Evolutionary conservation across 2,113 vertebrate species (phyloP).

Genomic region (Anarhynchus alexandrinus): DNA sequence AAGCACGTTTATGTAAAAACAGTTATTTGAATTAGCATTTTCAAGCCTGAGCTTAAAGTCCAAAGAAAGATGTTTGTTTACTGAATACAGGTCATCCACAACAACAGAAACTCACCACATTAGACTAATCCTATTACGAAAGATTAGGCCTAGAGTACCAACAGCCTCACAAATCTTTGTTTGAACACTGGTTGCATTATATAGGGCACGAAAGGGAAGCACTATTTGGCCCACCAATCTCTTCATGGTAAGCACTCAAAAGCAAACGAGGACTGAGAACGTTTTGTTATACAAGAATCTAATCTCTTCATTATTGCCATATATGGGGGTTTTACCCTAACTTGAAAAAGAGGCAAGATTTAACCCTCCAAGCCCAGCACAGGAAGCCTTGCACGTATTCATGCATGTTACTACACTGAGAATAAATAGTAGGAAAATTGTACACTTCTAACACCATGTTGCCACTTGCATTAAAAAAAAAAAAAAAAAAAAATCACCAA

Average conservation of each 20-base stretch:
- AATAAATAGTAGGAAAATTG: neutral
- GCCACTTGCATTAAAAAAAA: neutral
- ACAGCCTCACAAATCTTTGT: constrained; percentile 27
- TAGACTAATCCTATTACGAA: constrained; percentile 63
- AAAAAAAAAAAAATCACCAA: neutral
- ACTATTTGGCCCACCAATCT: neutral
- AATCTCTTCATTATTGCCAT: neutral
- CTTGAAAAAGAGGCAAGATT: neutral
- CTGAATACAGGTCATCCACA: constrained; percentile 43
- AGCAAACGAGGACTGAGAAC: neutral
- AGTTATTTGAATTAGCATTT: neutral
- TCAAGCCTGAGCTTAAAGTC: constrained; percentile 47
- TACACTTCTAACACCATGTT: neutral
- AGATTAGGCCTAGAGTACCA: constrained; percentile 35
- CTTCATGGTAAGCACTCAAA: neutral
- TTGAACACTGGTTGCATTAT: constrained; percentile 26
- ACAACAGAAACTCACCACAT: constrained; percentile 46
- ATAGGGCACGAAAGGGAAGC: neutral
- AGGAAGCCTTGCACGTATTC: neutral
- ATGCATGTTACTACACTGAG: neutral
- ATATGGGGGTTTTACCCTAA: neutral
- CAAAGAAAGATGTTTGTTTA: constrained; percentile 57
- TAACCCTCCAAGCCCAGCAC: neutral
- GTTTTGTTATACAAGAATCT: neutral
- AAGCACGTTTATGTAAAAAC: neutral